These are phyloP conservation scores for Noctua janthina DNA, from an alignment of 2,888 invertebrate genomes.

Conservation along the genomic window DNA sequence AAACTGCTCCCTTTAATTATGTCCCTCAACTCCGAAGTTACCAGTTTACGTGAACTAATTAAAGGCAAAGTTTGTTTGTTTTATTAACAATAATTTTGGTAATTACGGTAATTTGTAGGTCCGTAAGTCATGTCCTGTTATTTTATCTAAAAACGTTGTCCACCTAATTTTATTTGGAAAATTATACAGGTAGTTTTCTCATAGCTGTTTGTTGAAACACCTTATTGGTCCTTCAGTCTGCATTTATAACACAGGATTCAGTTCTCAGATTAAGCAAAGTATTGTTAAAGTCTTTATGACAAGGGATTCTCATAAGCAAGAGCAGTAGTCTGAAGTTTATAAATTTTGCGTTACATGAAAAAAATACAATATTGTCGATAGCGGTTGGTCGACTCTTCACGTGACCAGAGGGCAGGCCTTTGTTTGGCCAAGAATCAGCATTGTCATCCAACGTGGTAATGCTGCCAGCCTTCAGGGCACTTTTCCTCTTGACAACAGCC, in stretches of 20 bases:
- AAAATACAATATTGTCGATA: no score
- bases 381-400: no score
- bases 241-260: no score
- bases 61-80: constrained; percentile 57
- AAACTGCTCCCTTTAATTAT: constrained; percentile 47
- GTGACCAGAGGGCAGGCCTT: no score
- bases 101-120: constrained; percentile 42
- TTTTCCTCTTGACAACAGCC: not conserved
- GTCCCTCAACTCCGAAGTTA: constrained; percentile 17
- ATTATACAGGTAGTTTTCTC: not conserved
- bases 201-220: not conserved
- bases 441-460: not conserved
- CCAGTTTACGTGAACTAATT: constrained; percentile 45
- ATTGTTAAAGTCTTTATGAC: not conserved
- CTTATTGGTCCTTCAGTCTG: not conserved
- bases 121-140: constrained; percentile 21
- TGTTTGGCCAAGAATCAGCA: not conserved
- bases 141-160: constrained; percentile 3
- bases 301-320: not conserved
- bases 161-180: not conserved
- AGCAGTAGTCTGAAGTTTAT: not conserved
- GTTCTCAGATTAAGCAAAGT: not conserved
- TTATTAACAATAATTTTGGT: constrained; percentile 54
- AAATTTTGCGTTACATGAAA: not conserved
- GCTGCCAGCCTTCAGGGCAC: not conserved